Conservation (phyloP, 2,797 vertebrate genomes). For the Acestrorhynchus altus region DNA sequence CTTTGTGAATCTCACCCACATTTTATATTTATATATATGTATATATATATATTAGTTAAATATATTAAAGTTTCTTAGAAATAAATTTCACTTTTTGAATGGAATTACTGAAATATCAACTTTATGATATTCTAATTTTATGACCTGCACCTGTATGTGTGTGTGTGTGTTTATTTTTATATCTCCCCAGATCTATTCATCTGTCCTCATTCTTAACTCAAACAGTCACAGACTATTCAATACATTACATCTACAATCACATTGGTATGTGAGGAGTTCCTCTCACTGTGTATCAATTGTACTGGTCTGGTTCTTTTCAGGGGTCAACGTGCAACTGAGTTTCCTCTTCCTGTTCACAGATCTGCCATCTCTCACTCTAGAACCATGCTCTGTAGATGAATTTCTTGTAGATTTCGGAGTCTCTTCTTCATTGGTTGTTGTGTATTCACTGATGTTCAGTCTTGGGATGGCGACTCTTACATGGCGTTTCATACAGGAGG, state of each 20-base stretch:
- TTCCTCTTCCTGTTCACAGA: conserved; percentile 31
- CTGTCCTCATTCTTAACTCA: background rate
- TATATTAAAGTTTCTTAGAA: no score
- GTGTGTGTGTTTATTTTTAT: background rate
- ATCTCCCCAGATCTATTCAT: no score
- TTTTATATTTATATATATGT: no score
- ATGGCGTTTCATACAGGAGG: conserved; percentile 49
- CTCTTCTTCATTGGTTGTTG: background rate
- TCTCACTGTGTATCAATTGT: conserved; percentile 77
- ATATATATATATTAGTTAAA: no score
- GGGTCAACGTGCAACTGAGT: conserved; percentile 14
- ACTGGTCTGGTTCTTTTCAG: conserved; percentile 17
- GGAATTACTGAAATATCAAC: no score
- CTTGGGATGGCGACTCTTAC: conserved; percentile 67
- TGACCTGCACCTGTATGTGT: no score
- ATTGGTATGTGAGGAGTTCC: conserved; percentile 1
- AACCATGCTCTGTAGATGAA: background rate
- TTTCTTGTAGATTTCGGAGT: background rate
- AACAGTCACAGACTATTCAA: background rate
- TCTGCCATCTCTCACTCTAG: background rate
- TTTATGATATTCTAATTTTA: no score
- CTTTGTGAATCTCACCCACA: no score
- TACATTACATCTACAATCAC: background rate
- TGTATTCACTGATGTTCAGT: conserved; percentile 19
- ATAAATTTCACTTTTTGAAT: no score